Conservation (phyloP, 2,888 invertebrate genomes). For the Himalopsyche kuldschensis region DNA sequence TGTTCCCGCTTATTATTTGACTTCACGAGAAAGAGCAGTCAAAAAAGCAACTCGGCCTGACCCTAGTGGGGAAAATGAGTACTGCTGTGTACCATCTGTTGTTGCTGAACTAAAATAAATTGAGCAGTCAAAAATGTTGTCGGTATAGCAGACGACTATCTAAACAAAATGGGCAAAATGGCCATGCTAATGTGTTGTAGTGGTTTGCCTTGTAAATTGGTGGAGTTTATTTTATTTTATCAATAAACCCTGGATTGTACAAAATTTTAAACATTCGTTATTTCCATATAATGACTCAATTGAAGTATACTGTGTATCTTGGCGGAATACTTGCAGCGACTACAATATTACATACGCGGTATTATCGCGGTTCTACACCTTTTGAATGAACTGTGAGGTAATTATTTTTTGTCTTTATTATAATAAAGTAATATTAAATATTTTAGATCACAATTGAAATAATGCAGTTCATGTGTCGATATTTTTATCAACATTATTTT, state of each 20-base stretch:
- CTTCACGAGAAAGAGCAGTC: neutral
- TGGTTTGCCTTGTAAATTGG: slow-evolving; percentile 26
- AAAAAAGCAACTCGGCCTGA: neutral
- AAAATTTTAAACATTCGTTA: slow-evolving; percentile 12
- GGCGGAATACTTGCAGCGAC: slow-evolving; percentile 15
- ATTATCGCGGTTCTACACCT: slow-evolving; percentile 34
- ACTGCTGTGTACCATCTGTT: neutral
- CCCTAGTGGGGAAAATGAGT: neutral
- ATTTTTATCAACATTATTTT: neutral
- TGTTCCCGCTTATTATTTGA: neutral
- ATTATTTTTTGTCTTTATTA: slow-evolving; percentile 23
- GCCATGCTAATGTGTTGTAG: slow-evolving; percentile 28
- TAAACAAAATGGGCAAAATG: slow-evolving; percentile 36
- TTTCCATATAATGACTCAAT: slow-evolving; percentile 19
- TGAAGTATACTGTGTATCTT: slow-evolving; percentile 16
- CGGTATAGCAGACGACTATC: slow-evolving; percentile 19
- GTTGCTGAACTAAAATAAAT: neutral
- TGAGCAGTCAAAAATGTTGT: neutral
- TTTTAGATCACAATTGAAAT: neutral
- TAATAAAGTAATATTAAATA: neutral
- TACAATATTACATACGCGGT: slow-evolving; percentile 26
- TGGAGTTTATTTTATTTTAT: slow-evolving; percentile 25
- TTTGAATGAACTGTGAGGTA: slow-evolving; percentile 29
- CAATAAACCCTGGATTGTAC: slow-evolving; percentile 17
- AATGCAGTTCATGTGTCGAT: neutral